Percentiles rank a stretch among this genome's conserved stretches.
Conservation (phyloP, 2,888 invertebrate species). For the Clusia tigrina region DNA sequence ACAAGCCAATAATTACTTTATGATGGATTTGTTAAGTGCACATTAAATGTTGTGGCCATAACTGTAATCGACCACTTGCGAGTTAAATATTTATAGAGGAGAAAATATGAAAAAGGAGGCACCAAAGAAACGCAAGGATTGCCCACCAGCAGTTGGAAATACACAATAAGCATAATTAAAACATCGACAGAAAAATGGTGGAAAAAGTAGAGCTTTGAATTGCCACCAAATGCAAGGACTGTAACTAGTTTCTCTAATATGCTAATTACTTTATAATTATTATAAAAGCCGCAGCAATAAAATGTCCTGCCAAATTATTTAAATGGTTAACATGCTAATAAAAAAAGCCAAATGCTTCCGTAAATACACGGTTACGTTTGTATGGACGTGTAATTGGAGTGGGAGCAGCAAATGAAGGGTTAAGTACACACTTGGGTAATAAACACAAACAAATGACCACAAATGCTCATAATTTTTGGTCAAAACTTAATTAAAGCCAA, state of each 20-base stretch:
- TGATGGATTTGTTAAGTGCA: slow-evolving; percentile 9
- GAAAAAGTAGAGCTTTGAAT: too few species aligned
- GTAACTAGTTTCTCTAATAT: too few species aligned
- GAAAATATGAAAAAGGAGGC: neutral
- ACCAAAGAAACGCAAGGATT: neutral
- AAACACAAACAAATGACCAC: neutral
- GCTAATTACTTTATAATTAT: neutral
- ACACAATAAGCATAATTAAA: too few species aligned
- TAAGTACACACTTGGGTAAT: slow-evolving; percentile 15
- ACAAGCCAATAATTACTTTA: slow-evolving; percentile 9
- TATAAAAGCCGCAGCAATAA: too few species aligned
- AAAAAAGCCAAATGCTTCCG: too few species aligned
- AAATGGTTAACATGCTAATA: too few species aligned
- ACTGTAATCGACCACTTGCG: slow-evolving; percentile 38
- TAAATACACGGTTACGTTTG: too few species aligned
- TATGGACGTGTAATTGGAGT: neutral
- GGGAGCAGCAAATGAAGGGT: slow-evolving; percentile 12
- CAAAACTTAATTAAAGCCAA: too few species aligned
- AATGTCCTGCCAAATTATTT: too few species aligned
- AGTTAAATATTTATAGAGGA: neutral
- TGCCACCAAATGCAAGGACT: too few species aligned
- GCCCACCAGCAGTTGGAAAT: neutral
- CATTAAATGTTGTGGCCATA: slow-evolving; percentile 30
- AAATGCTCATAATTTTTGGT: neutral
- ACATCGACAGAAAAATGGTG: too few species aligned